A percentile compares a stretch with the other conserved stretches of the same genome.
phyloP scores from a whole-genome alignment of 2,113 vertebrate genomes.

The Cyrtonyx montezumae region DNA sequence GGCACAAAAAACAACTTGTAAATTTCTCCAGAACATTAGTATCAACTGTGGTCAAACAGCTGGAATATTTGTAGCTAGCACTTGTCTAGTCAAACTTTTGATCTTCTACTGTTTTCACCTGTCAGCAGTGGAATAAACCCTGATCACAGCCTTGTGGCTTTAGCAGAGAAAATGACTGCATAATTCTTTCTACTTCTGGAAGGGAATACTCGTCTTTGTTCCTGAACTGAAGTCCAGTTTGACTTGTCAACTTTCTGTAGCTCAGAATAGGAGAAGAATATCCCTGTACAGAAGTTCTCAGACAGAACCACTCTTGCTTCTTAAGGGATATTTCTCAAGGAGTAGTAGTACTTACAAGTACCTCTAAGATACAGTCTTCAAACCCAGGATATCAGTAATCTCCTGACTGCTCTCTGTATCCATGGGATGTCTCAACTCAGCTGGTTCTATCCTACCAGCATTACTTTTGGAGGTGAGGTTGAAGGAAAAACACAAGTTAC shows the following conservation, averaged over 20 bases:
- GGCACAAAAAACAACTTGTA: fast-evolving
- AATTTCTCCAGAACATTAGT: not conserved
- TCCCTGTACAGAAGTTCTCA: not conserved
- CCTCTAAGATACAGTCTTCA: not conserved
- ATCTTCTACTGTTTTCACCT: not conserved
- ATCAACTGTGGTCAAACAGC: not conserved
- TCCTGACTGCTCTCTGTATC: not conserved
- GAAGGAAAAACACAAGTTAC: not conserved
- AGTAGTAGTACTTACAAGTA: not conserved
- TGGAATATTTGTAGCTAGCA: conserved; percentile 2
- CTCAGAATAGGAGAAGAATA: not conserved
- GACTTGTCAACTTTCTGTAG: not conserved
- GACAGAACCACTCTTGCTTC: not conserved
- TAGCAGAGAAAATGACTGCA: not conserved
- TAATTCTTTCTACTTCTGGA: not conserved
- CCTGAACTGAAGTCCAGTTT: not conserved
- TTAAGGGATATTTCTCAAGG: not conserved
- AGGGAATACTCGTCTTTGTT: not conserved
- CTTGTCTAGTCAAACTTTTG: conserved; percentile 1
- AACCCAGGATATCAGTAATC: not conserved
- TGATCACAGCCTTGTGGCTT: not conserved
- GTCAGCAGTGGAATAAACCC: not conserved
- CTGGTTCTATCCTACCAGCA: not conserved
- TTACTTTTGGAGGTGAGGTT: not conserved
- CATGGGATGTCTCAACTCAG: not conserved